A percentile compares a stretch with the other conserved stretches of the same genome.
These are phyloP conservation scores for Glossophaga mutica DNA, from an alignment of 2,797 vertebrate species.

Conservation along the genomic window DNA sequence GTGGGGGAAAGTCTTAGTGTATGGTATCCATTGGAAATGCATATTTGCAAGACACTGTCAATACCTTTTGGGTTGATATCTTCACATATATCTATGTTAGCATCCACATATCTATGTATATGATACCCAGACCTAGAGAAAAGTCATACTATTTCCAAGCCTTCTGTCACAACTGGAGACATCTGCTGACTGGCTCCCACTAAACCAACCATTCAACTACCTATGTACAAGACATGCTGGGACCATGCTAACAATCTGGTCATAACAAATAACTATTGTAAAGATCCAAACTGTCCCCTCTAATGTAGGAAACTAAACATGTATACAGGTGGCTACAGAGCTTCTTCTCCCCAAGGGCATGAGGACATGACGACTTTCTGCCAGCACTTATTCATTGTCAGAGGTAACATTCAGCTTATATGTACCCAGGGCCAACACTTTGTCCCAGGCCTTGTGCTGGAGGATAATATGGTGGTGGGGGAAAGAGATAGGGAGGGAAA, in stretches of 20 bases:
- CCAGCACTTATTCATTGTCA: rapidly evolving
- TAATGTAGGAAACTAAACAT: not conserved
- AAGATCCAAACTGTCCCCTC: not conserved
- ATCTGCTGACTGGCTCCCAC: not conserved
- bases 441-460: not conserved
- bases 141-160: not conserved
- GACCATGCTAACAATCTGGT: not conserved
- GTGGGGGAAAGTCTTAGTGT: rapidly evolving
- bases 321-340: not conserved
- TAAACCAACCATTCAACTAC: not conserved
- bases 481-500: not conserved
- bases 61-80: not conserved
- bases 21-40: too few species aligned
- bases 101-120: not conserved
- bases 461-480: too few species aligned
- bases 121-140: not conserved
- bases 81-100: not conserved
- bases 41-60: not conserved
- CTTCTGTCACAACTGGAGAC: not conserved
- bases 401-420: not conserved
- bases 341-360: not conserved
- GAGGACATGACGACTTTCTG: not conserved
- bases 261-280: not conserved
- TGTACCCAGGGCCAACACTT: not conserved
- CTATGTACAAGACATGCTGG: not conserved